Evolutionary conservation across 2,888 invertebrate genomes (phyloP).

Genomic region (Phortica okadai): DNA sequence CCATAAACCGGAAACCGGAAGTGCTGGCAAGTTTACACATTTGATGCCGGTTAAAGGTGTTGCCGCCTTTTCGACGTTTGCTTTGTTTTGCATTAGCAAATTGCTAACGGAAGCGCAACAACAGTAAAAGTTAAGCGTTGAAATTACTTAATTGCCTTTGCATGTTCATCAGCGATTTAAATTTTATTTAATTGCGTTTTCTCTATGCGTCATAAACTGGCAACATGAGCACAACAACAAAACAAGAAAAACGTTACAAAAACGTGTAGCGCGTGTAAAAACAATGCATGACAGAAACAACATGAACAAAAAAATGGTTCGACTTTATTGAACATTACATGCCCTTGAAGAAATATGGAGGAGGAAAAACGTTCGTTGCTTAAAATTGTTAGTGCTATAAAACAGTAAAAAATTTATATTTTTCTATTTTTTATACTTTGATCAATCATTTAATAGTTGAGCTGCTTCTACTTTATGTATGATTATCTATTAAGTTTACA

Average conservation of each 20-base stretch:
- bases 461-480: no score
- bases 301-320: no score
- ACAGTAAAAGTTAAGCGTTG: neutral
- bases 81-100: slow-evolving; percentile 22
- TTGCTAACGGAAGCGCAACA: slow-evolving; percentile 21
- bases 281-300: no score
- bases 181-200: slow-evolving; percentile 6
- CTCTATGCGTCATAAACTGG: neutral
- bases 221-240: neutral
- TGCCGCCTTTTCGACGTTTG: neutral
- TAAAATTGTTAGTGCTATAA: no score
- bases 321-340: no score
- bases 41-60: slow-evolving; percentile 22
- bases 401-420: no score
- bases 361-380: no score
- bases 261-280: no score
- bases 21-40: slow-evolving; percentile 55
- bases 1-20: slow-evolving; percentile 59
- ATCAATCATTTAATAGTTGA: no score
- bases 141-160: neutral
- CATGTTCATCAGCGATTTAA: slow-evolving; percentile 6
- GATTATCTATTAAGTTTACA: no score
- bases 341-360: no score
- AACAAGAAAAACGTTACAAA: neutral
- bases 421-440: no score